Evolutionary conservation across 2,888 invertebrate genomes (phyloP).

Genomic region (Cancer borealis): DNA sequence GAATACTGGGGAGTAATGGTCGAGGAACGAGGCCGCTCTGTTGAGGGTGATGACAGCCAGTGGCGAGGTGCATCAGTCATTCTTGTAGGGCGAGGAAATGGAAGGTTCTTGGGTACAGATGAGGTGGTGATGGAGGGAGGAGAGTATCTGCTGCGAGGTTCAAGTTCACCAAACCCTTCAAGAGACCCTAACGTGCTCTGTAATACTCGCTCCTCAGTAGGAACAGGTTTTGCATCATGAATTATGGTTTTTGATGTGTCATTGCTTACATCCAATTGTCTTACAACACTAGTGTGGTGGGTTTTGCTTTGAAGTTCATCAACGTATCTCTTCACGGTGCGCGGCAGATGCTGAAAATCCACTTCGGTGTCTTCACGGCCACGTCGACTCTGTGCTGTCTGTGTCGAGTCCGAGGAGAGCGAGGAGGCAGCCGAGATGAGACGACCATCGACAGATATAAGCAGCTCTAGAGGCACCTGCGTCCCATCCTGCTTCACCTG

Average conservation of each 20-base stretch:
- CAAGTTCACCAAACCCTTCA: not conserved
- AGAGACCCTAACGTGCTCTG: not conserved
- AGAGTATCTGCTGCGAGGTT: not conserved
- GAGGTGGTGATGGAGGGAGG: not conserved
- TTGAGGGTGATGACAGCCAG: not conserved
- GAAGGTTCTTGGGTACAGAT: not conserved
- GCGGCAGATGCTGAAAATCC: constrained; percentile 34
- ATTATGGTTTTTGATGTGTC: not conserved
- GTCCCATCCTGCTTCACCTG: constrained; percentile 59
- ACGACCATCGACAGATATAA: constrained; percentile 62
- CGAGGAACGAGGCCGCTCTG: not conserved
- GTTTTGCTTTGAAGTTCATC: not conserved
- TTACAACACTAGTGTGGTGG: not conserved
- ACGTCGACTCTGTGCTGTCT: constrained; percentile 30
- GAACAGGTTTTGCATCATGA: not conserved
- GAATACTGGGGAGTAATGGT: not conserved
- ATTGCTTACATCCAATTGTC: not conserved
- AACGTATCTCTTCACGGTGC: constrained; percentile 27
- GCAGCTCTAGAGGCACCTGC: constrained; percentile 59
- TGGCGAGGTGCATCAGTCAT: not conserved
- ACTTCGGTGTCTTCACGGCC: constrained; percentile 6
- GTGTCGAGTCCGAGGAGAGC: constrained; percentile 12
- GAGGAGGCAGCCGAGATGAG: constrained; percentile 48
- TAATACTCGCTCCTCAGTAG: not conserved
- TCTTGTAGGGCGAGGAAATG: not conserved